Evolutionary conservation across 2,888 invertebrate species (phyloP).

Genomic region (Synergus japonicus): DNA sequence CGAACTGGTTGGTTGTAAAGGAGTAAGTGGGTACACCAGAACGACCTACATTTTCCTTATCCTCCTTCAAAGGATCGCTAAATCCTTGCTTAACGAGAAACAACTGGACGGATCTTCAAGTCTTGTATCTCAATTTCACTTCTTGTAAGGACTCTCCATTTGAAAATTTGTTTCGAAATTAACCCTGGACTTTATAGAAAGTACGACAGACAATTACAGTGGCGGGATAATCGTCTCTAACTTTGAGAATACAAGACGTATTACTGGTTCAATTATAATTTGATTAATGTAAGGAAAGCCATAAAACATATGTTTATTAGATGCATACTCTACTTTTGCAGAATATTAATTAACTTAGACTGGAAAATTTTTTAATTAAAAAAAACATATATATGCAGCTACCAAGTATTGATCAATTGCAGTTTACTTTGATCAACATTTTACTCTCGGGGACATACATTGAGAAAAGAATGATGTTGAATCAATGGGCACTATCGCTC

Average conservation of each 20-base stretch:
- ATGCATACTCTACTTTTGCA: too few relatives aligned
- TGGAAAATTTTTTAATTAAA: too few relatives aligned
- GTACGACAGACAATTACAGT: neutral
- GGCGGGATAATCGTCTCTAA: conserved; percentile 6
- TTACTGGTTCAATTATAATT: too few relatives aligned
- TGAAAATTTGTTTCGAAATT: conserved; percentile 10
- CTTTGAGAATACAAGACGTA: neutral
- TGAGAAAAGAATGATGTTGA: too few relatives aligned
- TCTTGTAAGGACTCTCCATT: neutral
- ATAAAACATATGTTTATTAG: too few relatives aligned
- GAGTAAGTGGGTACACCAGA: conserved; percentile 30
- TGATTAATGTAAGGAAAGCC: too few relatives aligned
- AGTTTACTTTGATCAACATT: too few relatives aligned
- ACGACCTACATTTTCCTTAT: conserved; percentile 54
- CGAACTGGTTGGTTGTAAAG: conserved; percentile 43
- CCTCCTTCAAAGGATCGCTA: conserved; percentile 58
- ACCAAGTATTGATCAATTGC: too few relatives aligned
- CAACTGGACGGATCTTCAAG: conserved; percentile 61
- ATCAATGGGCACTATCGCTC: too few relatives aligned
- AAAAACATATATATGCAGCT: too few relatives aligned
- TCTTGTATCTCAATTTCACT: conserved; percentile 46
- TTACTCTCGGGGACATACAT: too few relatives aligned
- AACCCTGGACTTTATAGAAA: conserved; percentile 12
- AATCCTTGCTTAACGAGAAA: conserved; percentile 67
- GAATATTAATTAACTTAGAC: too few relatives aligned